Base-by-base conservation (phyloP, 1,140 invertebrate genomes). In the Ceratina japonica region DNA sequence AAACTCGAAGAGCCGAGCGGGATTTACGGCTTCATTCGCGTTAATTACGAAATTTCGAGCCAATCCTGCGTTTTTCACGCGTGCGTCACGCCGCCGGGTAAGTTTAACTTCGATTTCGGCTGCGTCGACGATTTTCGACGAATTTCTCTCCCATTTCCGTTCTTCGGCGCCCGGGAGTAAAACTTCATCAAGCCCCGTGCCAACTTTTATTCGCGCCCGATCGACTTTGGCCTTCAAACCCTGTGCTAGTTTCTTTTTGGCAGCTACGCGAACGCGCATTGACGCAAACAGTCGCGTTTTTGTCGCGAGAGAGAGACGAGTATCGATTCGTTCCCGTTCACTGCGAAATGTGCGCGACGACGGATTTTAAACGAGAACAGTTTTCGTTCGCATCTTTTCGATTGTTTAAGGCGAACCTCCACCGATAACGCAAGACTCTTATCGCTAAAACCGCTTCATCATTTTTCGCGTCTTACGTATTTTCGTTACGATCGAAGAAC, bases 1-100 rank as follows among this genome's bases (percentile, higher is more conserved):
- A 65, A 65, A 49, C 64, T 65, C 22, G 64, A 65, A 65, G 20
- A n/a, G 63, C 44, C 64, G 37, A 22, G 64, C n/a, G 49, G 22
- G 64, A 65, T 65, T 65, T 65, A 65, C 64, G 7, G 37, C 12
- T 49, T 13, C 31, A 49, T 49, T 49, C 20, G 56, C 56, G 64
- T 65, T 65, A 49, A 65, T 65, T 65, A 22, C 37, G 37, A 51
- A 20, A 22, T 49, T 51, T 65, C 37, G 16, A 15, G 12, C 64
- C 12, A 10, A 7, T 44, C 37, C 37, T 44, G 37, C 37, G 37
- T 44, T 44, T 44, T 44, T 44, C 37, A 44, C 37, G 37, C 37
- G 37, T 44, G 37, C 37, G 37, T 49, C 20, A 20, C 56, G 64
- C 49, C 44, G 49, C 44, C 44, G 37, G 16, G 37, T 22, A 20